Conservation (phyloP, 2,888 invertebrate genomes). For the Parapristionchus giblindavisi region DNA sequence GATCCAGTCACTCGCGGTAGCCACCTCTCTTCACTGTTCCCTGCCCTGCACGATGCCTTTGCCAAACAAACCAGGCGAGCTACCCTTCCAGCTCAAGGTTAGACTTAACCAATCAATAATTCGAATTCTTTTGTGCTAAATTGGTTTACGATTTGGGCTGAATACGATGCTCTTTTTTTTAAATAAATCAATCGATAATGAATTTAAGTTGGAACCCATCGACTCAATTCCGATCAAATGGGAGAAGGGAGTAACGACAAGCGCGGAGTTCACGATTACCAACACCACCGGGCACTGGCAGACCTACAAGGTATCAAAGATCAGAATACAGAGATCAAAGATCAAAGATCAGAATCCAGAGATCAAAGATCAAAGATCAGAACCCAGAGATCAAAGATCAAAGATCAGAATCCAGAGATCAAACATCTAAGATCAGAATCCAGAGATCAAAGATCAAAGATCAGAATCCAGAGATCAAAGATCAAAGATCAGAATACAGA, state of each 20-base stretch:
- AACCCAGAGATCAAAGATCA: no score
- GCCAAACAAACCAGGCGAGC: conserved; percentile 29
- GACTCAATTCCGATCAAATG: conserved; percentile 25
- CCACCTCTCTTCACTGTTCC: no score
- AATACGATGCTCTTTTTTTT: no score
- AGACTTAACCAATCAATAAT: no score
- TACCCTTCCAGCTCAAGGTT: conserved; percentile 16
- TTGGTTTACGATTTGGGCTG: no score
- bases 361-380: background rate
- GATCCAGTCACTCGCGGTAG: no score
- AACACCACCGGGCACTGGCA: background rate
- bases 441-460: no score
- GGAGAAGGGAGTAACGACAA: background rate
- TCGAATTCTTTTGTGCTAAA: no score
- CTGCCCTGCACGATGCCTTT: background rate
- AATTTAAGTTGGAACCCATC: background rate
- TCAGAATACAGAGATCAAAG: background rate
- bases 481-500: no score
- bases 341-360: background rate
- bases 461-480: no score
- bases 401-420: no score
- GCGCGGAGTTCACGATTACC: conserved; percentile 13
- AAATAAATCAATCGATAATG: conserved; percentile 1
- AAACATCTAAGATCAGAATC: no score
- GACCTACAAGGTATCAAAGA: background rate